Evolutionary conservation across 2,888 invertebrate species (phyloP), one percentile per base, ranked within the genome.

Genomic region (Drosophila mimica): DNA sequence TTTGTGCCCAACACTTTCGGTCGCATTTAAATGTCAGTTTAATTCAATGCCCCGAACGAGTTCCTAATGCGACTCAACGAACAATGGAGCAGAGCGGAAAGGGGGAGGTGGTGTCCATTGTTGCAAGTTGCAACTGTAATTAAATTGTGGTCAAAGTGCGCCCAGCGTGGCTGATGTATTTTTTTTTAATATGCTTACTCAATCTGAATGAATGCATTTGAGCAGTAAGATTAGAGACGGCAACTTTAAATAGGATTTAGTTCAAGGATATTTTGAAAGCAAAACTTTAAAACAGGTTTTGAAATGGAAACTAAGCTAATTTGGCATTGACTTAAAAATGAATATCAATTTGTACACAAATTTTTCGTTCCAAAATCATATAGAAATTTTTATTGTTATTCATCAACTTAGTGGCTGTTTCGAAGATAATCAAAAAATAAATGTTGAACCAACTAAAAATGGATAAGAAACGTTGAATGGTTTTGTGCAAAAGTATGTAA

Each of bases 11-110:
- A 56, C 62, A 57, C 56, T 64, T 75, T 72, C 53, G 72, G 68
- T 67, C 52, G 48, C 77, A 84, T 89, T 85, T 89, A 87, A 87
- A 85, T 89, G 85, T 87, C 80, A 82, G 88, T 79, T 89, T 85
- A 85, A 85, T 85, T 89, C 88, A 85, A 85, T 89, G 69, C 88
- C 89, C 88, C 30, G 59, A 67, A 17, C 65, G 84, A 71, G 38
- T 62, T 61, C 48, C 84, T 85, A 85, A 89, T 87, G 88, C 79
- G 76, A 31, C 46, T 34, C n/a, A 20, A 20, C 28, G 34, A 28
- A n/a, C n/a, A 4, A 5, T 1, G 31, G 33, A 30, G 46, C 33
- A 17, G 56, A 54, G 20, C 36, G 48, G 9, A 6, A 15, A 0
- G 20, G 20, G 15, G 17, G 4, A 4, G 15, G 20, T 0, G 33